phyloP scores from a whole-genome alignment of 2,888 invertebrate genomes.

The Linnaemya tessellans region DNA sequence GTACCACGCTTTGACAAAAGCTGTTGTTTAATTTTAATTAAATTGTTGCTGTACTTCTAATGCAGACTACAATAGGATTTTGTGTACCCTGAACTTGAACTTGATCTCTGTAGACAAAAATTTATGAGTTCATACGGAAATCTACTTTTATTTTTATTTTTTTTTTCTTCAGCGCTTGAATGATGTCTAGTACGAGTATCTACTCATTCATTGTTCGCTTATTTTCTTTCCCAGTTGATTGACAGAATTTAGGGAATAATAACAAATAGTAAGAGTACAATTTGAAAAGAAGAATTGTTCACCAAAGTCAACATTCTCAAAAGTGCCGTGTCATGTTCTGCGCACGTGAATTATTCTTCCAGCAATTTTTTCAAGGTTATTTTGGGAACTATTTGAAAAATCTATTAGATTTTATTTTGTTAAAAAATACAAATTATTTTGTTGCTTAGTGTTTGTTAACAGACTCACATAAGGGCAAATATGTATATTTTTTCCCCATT shows the following conservation, averaged over 20 bases:
- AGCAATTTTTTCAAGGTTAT: neutral
- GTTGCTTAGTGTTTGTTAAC: neutral
- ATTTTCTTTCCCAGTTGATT: too few species aligned
- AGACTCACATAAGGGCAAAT: neutral
- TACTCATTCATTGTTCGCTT: too few species aligned
- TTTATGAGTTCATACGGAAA: neutral
- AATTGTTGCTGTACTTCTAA: constrained; percentile 6
- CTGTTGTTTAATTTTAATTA: constrained; percentile 19
- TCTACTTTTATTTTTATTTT: too few species aligned
- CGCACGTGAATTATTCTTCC: neutral
- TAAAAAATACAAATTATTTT: neutral
- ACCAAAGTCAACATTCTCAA: neutral
- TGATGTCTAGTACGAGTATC: too few species aligned
- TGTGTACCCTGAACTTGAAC: constrained; percentile 24
- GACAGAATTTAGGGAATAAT: too few species aligned
- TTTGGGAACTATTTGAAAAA: neutral
- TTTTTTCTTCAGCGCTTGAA: too few species aligned
- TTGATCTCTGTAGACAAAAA: neutral
- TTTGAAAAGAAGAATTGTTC: neutral
- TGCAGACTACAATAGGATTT: neutral
- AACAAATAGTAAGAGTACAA: too few species aligned
- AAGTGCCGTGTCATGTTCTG: neutral
- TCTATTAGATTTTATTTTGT: neutral
- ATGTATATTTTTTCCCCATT: neutral
- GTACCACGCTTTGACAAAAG: constrained; percentile 10